Conservation (phyloP, 2,888 invertebrate species). For the Campopleginae sp. region DNA sequence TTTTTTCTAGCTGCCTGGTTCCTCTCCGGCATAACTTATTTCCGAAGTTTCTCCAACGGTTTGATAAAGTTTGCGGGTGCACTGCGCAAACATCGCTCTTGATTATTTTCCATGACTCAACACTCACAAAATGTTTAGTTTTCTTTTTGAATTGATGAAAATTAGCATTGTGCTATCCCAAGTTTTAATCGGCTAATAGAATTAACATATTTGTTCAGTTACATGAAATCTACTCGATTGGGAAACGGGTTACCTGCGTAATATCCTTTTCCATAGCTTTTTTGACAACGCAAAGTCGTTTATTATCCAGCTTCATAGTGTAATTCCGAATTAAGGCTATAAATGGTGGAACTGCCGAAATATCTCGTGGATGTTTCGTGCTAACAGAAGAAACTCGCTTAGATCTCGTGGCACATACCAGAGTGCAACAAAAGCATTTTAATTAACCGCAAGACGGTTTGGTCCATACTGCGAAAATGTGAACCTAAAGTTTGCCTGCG, state of each 20-base stretch:
- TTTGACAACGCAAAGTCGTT: neutral
- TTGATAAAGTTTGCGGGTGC: neutral
- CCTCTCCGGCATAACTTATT: neutral
- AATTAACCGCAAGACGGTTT: constrained; percentile 72
- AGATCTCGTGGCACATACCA: neutral
- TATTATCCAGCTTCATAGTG: neutral
- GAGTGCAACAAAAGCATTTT: constrained; percentile 64
- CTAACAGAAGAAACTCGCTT: neutral
- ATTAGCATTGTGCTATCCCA: neutral
- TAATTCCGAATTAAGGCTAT: neutral
- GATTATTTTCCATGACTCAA: neutral
- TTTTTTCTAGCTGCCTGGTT: neutral
- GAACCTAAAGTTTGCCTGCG: neutral
- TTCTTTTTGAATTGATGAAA: neutral
- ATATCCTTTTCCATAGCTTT: neutral
- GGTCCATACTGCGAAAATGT: constrained; percentile 37
- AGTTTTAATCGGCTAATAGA: too few species aligned
- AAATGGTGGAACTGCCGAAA: neutral
- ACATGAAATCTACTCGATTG: neutral
- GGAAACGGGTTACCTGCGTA: neutral
- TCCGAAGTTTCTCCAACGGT: neutral
- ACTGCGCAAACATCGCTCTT: neutral
- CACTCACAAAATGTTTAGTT: neutral
- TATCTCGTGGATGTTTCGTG: constrained; percentile 9
- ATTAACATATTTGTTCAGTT: neutral